Evolutionary conservation across 2,797 vertebrate species (phyloP).

Genomic region (Notolepis coatsorum): DNA sequence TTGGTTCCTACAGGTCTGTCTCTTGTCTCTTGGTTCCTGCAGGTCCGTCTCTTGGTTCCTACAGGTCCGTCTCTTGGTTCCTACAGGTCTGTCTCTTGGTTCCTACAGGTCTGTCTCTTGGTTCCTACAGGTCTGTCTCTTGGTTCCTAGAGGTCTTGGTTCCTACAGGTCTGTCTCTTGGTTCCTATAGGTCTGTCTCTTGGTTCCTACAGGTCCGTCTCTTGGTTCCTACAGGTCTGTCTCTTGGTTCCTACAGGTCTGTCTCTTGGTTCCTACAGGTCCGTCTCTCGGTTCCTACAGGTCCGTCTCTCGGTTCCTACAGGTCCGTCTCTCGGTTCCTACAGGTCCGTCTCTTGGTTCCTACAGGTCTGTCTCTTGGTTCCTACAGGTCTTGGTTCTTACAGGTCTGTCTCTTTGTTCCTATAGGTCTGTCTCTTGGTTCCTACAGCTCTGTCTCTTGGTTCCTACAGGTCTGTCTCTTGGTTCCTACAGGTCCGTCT

Average conservation of each 20-base stretch:
- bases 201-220: no score
- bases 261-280: conserved; percentile 55
- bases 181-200: conserved; percentile 55
- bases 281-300: conserved; percentile 55
- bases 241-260: conserved; percentile 51
- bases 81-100: conserved; percentile 51
- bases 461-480: conserved; percentile 55
- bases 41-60: conserved; percentile 51
- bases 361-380: conserved; percentile 51
- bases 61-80: no score
- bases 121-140: conserved; percentile 55
- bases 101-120: conserved; percentile 55
- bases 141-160: no score
- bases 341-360: conserved; percentile 53
- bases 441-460: conserved; percentile 28
- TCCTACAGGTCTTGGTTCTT: no score
- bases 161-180: conserved; percentile 55
- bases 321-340: no score
- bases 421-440: conserved; percentile 51
- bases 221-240: conserved; percentile 47
- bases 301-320: conserved; percentile 54
- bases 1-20: conserved; percentile 51
- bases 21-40: conserved; percentile 52
- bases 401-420: conserved; percentile 51
- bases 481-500: no score